A percentile compares a stretch with the other conserved stretches of the same genome.
Evolutionary conservation across 2,888 invertebrate genomes (phyloP).

Genomic region (Eledone cirrhosa): DNA sequence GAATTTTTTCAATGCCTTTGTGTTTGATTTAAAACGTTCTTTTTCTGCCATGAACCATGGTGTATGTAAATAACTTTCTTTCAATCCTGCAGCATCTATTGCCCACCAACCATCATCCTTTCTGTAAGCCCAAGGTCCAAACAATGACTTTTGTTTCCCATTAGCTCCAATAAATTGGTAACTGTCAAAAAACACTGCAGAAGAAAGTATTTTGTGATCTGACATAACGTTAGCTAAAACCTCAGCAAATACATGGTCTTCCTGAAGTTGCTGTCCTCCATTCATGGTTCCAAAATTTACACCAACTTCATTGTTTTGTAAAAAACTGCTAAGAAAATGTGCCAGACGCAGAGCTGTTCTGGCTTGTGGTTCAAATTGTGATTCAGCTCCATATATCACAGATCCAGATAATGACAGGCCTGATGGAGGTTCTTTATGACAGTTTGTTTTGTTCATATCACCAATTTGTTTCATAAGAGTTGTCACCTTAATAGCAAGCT

Average conservation of each 20-base stretch:
- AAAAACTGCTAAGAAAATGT: slow-evolving; percentile 91
- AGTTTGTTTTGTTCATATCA: slow-evolving; percentile 38
- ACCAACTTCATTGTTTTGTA: slow-evolving; percentile 71
- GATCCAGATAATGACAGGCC: slow-evolving; percentile 84
- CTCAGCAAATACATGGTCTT: slow-evolving; percentile 94
- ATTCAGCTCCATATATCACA: slow-evolving; percentile 82
- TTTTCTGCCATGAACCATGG: slow-evolving; percentile 85
- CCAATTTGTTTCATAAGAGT: background rate
- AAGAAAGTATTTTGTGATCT: slow-evolving; percentile 89
- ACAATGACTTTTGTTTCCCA: slow-evolving; percentile 43
- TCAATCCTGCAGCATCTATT: slow-evolving; percentile 45
- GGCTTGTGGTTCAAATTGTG: slow-evolving; percentile 89
- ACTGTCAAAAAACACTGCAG: slow-evolving; percentile 84
- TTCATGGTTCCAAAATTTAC: slow-evolving; percentile 46
- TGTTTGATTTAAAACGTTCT: slow-evolving; percentile 90
- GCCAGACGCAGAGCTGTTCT: slow-evolving; percentile 93
- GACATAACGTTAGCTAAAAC: slow-evolving; percentile 88
- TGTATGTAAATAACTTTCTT: slow-evolving; percentile 77
- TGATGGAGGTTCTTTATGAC: slow-evolving; percentile 71
- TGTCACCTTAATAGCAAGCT: too few species aligned
- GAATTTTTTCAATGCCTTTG: slow-evolving; percentile 76
- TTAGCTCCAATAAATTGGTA: slow-evolving; percentile 82
- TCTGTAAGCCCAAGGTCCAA: slow-evolving; percentile 54
- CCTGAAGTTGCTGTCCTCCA: slow-evolving; percentile 42
- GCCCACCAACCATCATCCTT: slow-evolving; percentile 37